These are phyloP conservation scores for Geothlypis trichas DNA, from an alignment of 2,113 vertebrate genomes.

Conservation along the genomic window DNA sequence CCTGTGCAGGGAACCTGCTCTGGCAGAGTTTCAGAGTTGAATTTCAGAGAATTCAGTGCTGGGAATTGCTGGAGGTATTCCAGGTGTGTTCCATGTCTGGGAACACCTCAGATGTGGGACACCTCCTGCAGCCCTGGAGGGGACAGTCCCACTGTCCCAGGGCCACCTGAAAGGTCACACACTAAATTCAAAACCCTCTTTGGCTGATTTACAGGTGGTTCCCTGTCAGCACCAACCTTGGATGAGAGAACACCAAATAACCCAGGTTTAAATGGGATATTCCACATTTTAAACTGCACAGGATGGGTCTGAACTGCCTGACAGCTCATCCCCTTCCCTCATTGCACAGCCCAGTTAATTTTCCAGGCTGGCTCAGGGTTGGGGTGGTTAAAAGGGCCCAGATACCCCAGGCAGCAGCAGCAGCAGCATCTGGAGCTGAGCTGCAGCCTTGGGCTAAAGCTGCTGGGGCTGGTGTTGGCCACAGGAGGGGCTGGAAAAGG, in stretches of 20 bases:
- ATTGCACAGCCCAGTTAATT: not conserved
- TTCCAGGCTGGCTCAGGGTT: not conserved
- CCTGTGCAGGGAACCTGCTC: fast-evolving
- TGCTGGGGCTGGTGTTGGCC: not conserved
- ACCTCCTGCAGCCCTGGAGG: not conserved
- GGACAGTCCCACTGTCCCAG: not conserved
- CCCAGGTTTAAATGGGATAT: not conserved
- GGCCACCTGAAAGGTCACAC: not conserved
- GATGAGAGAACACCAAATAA: not conserved
- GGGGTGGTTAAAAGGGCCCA: not conserved
- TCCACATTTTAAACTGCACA: not conserved
- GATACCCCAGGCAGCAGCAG: not conserved
- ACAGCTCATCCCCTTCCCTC: not conserved
- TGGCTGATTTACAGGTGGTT: fast-evolving
- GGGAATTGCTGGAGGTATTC: not conserved
- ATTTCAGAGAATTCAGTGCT: not conserved
- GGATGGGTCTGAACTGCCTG: not conserved
- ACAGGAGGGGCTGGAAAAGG: not conserved
- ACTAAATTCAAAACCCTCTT: fast-evolving
- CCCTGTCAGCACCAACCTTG: not conserved
- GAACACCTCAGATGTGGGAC: fast-evolving
- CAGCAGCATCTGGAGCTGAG: not conserved
- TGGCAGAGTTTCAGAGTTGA: fast-evolving
- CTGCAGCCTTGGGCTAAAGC: not conserved
- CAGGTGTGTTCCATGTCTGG: not conserved